Base-by-base conservation (phyloP, 2,888 invertebrate genomes). In the Podotricha telesiphe region DNA sequence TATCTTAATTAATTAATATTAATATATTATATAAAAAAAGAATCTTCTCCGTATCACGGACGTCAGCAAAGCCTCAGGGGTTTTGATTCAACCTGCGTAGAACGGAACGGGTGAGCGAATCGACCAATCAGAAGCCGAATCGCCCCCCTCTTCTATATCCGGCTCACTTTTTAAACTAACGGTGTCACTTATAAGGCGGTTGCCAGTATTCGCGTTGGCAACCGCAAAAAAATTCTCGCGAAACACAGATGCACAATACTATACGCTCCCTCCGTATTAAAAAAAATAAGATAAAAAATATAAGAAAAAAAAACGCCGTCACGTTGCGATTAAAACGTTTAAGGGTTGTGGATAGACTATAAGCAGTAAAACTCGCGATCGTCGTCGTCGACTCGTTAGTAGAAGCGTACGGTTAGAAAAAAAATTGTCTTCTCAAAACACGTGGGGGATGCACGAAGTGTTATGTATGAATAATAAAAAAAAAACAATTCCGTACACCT, bases 61-160 rank as follows among this genome's bases (percentile, higher is more conserved):
- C 71, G 66, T 58, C 72, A 58, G 73, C 65, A 56, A 64, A 72
- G 74, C 74, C 84, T 91, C 89, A 93, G 73, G 92, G 93, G 78
- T 92, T 93, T 79, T 93, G 93, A 86, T 93, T 93, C 85, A 93
- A 93, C 93, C 93, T 93, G 93, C 88, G 87, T 88, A 90, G 82
- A 92, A 91, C 84, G 88, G 85, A 90, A 91, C 83, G 88, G 87
- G 88, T 91, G 83, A 91, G 89, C 91, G 91, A 88, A 75, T 82
- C 89, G 88, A 89, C 88, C 81, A 79, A 82, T 78, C 73, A 76
- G 64, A 66, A 81, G 88, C 83, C 87, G 87, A 88, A 90, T 86
- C 89, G 86, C 87, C 90, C 82, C 90, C 91, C 89, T 90, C 91
- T 85, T 84, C 86, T 77, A 71, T 79, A 78, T 83, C 88, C 91